These are phyloP conservation scores for Pygocentrus nattereri DNA, from an alignment of 2,797 vertebrate species.

Conservation along the genomic window DNA sequence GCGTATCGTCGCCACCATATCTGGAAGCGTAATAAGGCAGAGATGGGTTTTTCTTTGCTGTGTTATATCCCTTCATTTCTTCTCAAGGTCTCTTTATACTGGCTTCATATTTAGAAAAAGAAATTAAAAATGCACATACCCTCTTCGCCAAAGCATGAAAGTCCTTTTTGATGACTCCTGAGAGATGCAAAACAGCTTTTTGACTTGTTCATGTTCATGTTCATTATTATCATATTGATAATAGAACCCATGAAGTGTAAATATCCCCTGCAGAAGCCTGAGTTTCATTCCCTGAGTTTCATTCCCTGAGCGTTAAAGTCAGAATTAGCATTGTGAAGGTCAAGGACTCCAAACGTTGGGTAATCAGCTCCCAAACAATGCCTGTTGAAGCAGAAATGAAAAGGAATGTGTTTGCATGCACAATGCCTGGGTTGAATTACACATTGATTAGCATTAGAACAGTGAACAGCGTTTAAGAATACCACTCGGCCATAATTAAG, in stretches of 20 bases:
- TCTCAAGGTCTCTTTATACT: conserved; percentile 3
- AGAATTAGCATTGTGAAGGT: conserved; percentile 54
- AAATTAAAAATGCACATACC: conserved; percentile 5
- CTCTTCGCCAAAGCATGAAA: not conserved
- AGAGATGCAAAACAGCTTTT: conserved; percentile 20
- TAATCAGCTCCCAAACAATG: conserved; percentile 52
- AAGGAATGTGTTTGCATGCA: conserved; percentile 54
- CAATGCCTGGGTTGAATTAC: conserved; percentile 49
- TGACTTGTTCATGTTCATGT: not conserved
- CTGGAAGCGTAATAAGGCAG: conserved; percentile 13
- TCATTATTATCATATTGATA: conserved; percentile 43
- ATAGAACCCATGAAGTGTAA: conserved; percentile 7
- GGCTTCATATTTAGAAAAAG: conserved; percentile 3
- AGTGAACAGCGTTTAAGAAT: conserved; percentile 41
- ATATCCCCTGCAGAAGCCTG: not conserved
- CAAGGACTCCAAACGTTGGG: conserved; percentile 49
- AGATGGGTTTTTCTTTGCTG: conserved; percentile 24
- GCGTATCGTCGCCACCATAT: not conserved
- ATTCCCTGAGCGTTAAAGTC: conserved; percentile 29
- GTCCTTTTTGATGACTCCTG: not conserved
- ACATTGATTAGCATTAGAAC: conserved; percentile 48
- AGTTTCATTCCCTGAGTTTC: conserved; percentile 2
- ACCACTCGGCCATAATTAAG: conserved; percentile 52
- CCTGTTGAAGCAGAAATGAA: conserved; percentile 43
- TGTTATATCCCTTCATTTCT: conserved; percentile 17